Evolutionary conservation across 2,113 vertebrate species (phyloP).

Genomic region (Equus quagga): DNA sequence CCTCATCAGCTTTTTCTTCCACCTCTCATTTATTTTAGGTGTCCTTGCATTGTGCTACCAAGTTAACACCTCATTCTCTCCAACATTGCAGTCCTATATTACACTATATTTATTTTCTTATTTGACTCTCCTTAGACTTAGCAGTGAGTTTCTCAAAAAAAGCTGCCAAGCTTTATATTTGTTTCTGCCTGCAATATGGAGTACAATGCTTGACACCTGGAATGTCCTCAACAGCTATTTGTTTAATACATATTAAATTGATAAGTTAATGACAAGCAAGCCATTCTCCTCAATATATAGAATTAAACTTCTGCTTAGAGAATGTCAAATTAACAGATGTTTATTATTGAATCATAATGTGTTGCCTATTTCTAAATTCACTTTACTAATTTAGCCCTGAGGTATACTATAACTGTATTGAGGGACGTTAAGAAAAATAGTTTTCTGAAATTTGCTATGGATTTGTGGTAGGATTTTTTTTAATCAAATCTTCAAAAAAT

Average conservation of each 20-base stretch:
- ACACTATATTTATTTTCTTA: background rate
- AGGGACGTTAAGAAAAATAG: background rate
- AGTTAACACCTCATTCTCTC: background rate
- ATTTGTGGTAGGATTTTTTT: background rate
- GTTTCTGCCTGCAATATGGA: background rate
- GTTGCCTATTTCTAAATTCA: background rate
- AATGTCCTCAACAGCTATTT: background rate
- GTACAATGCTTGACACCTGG: background rate
- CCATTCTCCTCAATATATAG: background rate
- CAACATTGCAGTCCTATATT: background rate
- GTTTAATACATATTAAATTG: slow-evolving; percentile 11
- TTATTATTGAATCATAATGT: background rate
- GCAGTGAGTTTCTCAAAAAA: background rate
- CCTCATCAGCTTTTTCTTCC: background rate
- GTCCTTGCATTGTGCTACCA: background rate
- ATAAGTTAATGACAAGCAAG: background rate
- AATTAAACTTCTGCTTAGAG: background rate
- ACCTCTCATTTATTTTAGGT: background rate
- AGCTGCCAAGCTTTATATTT: background rate
- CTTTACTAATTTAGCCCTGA: background rate
- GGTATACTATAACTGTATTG: background rate
- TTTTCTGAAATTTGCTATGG: background rate
- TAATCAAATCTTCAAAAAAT: background rate
- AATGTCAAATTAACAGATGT: background rate
- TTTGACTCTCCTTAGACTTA: background rate